These are phyloP conservation scores for Nesogale talazaci DNA, from an alignment of 2,113 vertebrate species.

Conservation along the genomic window DNA sequence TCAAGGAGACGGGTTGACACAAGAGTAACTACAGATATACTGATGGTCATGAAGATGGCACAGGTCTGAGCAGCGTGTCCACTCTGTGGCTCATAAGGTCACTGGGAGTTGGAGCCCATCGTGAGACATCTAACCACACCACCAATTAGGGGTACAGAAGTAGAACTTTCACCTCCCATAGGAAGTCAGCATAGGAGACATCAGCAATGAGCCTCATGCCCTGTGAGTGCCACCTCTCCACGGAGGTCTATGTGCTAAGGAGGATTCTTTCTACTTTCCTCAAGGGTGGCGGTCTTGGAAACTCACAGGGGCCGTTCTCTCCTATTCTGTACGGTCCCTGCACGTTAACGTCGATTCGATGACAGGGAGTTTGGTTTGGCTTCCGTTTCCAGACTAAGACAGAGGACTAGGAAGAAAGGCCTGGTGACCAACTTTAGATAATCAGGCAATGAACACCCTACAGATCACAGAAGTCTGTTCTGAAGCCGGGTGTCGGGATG, in stretches of 20 bases:
- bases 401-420: neutral
- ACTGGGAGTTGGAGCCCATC: neutral
- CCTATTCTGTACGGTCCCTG: too few species aligned
- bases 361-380: too few species aligned
- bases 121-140: neutral
- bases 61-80: neutral
- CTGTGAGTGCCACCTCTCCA: neutral
- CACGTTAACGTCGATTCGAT: too few species aligned
- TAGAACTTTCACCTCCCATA: neutral
- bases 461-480: neutral
- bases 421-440: neutral
- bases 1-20: neutral
- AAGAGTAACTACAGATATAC: neutral
- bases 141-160: neutral
- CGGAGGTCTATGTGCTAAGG: neutral
- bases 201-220: neutral
- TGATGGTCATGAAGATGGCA: neutral
- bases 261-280: neutral
- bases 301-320: too few species aligned
- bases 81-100: neutral
- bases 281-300: too few species aligned
- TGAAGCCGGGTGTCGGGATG: neutral
- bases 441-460: neutral
- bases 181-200: neutral
- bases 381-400: neutral